Evolutionary conservation across 2,113 vertebrate genomes (phyloP).

Genomic region (Peromyscus leucopus): DNA sequence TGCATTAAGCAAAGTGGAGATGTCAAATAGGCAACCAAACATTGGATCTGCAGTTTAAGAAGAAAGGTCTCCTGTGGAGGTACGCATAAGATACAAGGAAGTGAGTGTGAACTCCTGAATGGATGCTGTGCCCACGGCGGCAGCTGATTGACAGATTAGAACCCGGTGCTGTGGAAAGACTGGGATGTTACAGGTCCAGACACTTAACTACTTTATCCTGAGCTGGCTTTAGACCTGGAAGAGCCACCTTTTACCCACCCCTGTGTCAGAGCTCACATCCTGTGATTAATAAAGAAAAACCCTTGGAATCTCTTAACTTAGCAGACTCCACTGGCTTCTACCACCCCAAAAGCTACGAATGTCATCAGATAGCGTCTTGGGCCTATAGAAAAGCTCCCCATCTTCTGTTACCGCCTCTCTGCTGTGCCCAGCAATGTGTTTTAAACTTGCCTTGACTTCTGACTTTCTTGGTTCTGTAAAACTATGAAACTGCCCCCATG

Average conservation of each 20-base stretch:
- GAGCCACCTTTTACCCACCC: neutral
- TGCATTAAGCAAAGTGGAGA: neutral
- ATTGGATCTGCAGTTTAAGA: neutral
- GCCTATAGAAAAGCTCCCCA: neutral
- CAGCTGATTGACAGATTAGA: neutral
- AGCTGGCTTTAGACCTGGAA: neutral
- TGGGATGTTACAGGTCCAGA: neutral
- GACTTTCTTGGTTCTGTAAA: neutral
- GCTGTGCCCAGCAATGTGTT: neutral
- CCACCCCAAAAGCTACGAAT: neutral
- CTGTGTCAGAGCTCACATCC: neutral
- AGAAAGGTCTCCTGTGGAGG: neutral
- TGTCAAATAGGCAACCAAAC: constrained; percentile 42
- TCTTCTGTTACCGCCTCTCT: neutral
- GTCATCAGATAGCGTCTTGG: neutral
- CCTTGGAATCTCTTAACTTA: neutral
- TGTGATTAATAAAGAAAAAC: neutral
- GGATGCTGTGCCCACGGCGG: neutral
- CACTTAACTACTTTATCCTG: neutral
- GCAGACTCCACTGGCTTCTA: neutral
- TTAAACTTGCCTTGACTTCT: neutral
- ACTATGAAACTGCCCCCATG: neutral
- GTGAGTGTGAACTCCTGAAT: neutral
- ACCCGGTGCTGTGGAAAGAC: neutral
- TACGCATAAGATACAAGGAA: neutral